These are phyloP conservation scores for Celastrina argiolus DNA, from an alignment of 2,888 invertebrate genomes.

Conservation along the genomic window DNA sequence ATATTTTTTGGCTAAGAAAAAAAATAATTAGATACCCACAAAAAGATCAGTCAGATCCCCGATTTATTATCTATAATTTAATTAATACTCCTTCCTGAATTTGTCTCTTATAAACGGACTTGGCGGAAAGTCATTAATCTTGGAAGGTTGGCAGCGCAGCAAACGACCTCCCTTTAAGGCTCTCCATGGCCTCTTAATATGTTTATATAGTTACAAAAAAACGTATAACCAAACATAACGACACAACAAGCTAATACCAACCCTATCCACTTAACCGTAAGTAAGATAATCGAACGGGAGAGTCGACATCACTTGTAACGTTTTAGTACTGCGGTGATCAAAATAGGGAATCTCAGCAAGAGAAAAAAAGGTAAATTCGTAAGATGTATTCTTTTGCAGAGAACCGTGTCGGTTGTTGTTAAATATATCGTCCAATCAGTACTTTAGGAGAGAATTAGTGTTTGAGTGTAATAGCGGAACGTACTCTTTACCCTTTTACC, in stretches of 20 bases:
- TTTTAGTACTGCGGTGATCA: constrained; percentile 58
- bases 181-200: constrained; percentile 70
- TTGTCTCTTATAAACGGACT: constrained; percentile 67
- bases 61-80: constrained; percentile 18
- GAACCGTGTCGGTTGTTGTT: constrained; percentile 71
- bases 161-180: constrained; percentile 75
- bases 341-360: constrained; percentile 63
- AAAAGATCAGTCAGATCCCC: neutral
- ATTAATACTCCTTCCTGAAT: constrained; percentile 56
- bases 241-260: constrained; percentile 58
- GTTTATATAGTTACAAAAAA: constrained; percentile 52
- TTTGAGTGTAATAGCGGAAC: constrained; percentile 56
- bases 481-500: constrained; percentile 71
- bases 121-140: constrained; percentile 73
- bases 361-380: constrained; percentile 58
- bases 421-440: constrained; percentile 78
- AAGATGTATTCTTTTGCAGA: constrained; percentile 70
- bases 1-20: neutral
- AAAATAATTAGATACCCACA: neutral
- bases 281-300: constrained; percentile 64
- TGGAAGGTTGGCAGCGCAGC: constrained; percentile 70
- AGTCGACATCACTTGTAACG: constrained; percentile 44
- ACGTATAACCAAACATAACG: constrained; percentile 57
- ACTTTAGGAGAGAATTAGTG: constrained; percentile 68
- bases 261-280: constrained; percentile 51